Percentiles rank a stretch among this genome's conserved stretches.
Conservation (phyloP, 2,797 vertebrate genomes). For the Steatocranus sp. region DNA sequence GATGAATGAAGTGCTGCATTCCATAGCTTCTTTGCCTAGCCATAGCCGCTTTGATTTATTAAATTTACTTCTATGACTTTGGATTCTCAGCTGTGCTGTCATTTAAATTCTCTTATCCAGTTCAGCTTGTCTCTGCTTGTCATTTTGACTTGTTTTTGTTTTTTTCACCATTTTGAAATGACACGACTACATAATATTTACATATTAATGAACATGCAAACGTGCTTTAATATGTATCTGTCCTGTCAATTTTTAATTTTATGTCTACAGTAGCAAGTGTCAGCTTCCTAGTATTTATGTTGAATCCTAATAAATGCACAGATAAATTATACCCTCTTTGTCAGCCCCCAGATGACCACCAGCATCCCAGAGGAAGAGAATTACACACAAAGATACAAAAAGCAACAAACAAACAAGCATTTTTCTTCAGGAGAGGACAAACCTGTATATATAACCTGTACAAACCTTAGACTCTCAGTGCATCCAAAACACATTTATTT, state of each 20-base stretch:
- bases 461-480: background rate
- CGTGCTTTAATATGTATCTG: background rate
- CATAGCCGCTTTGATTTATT: slow-evolving; percentile 20
- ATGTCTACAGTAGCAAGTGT: background rate
- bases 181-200: background rate
- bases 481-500: background rate
- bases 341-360: slow-evolving; percentile 16
- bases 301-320: background rate
- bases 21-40: background rate
- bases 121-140: background rate
- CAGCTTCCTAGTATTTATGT: background rate
- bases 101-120: slow-evolving; percentile 5
- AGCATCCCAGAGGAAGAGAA: background rate
- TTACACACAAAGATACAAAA: slow-evolving; percentile 1
- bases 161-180: background rate
- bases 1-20: slow-evolving; percentile 15
- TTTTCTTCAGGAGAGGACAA: background rate
- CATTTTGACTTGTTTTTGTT: slow-evolving; percentile 15
- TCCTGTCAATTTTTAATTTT: background rate
- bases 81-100: background rate
- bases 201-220: background rate
- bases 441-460: background rate
- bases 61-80: slow-evolving; percentile 10
- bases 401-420: background rate
- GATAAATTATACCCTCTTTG: background rate